phyloP scores from a whole-genome alignment of 1,140 invertebrate genomes.

The Colletes latitarsis region DNA sequence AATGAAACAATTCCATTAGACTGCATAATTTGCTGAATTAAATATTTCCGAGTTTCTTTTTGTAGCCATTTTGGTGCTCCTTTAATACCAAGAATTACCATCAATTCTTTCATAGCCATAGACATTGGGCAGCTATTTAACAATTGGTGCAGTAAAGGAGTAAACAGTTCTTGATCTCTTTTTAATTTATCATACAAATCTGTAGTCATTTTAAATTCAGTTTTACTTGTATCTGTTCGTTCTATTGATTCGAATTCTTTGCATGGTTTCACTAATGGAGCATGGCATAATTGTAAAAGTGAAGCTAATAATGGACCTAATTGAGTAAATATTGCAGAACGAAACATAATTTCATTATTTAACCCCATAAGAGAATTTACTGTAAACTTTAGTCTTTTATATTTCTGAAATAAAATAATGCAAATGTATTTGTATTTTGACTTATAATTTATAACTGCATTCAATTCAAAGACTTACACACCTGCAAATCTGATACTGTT shows the following conservation, averaged over 20 bases:
- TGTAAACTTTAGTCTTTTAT: conserved; percentile 72
- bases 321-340: conserved; percentile 74
- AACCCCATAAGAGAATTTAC: conserved; percentile 73
- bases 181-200: conserved; percentile 82
- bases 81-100: conserved; percentile 84
- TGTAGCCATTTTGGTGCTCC: conserved; percentile 85
- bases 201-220: conserved; percentile 68
- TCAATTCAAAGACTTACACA: conserved; percentile 36
- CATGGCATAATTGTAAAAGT: conserved; percentile 87
- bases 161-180: conserved; percentile 81
- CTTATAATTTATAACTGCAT: conserved; percentile 8
- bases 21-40: conserved; percentile 82
- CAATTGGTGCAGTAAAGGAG: conserved; percentile 81
- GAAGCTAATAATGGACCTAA: conserved; percentile 83
- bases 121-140: conserved; percentile 83
- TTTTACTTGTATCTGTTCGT: conserved; percentile 14
- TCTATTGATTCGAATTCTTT: background rate
- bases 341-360: conserved; percentile 74
- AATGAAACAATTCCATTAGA: conserved; percentile 84
- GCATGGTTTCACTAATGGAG: conserved; percentile 83
- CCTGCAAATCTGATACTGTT: conserved; percentile 65
- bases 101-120: conserved; percentile 85
- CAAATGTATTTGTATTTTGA: conserved; percentile 22
- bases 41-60: conserved; percentile 82
- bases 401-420: conserved; percentile 73